Evolutionary conservation across 2,888 invertebrate genomes (phyloP).

Genomic region (Spisula subtruncata): DNA sequence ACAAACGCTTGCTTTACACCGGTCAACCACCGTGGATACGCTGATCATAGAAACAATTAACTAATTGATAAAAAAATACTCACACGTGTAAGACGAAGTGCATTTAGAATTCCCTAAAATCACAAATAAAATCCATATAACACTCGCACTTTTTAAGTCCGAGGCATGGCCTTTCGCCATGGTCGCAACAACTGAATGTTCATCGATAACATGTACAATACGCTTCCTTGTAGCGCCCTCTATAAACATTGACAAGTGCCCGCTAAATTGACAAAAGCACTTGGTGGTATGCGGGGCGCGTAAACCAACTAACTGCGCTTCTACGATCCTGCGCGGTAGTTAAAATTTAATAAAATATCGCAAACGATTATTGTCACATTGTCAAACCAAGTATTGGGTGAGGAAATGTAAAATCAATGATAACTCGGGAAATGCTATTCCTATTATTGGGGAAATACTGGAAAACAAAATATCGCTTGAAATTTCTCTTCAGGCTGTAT

Average conservation of each 20-base stretch:
- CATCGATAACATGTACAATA: constrained; percentile 56
- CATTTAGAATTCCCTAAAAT: constrained; percentile 82
- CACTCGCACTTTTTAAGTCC: constrained; percentile 80
- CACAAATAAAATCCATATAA: constrained; percentile 83
- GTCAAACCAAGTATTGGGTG: neutral
- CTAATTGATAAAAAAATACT: constrained; percentile 66
- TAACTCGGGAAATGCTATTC: neutral
- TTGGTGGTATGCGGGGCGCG: constrained; percentile 36
- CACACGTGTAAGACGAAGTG: constrained; percentile 82
- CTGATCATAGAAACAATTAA: neutral
- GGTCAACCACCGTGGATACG: constrained; percentile 18
- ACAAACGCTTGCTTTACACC: constrained; percentile 15
- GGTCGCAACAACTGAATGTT: constrained; percentile 77
- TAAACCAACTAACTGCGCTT: neutral
- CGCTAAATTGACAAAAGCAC: constrained; percentile 58
- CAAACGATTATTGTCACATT: neutral
- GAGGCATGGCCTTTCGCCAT: constrained; percentile 85
- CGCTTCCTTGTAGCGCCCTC: constrained; percentile 75
- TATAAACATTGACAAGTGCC: constrained; percentile 80
- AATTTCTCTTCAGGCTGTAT: too few relatives aligned
- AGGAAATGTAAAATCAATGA: neutral
- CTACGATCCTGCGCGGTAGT: neutral
- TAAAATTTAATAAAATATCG: neutral
- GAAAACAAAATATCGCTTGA: neutral
- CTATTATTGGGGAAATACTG: neutral